Conservation (phyloP, 2,113 vertebrate genomes). For the Gadus chalcogrammus region DNA sequence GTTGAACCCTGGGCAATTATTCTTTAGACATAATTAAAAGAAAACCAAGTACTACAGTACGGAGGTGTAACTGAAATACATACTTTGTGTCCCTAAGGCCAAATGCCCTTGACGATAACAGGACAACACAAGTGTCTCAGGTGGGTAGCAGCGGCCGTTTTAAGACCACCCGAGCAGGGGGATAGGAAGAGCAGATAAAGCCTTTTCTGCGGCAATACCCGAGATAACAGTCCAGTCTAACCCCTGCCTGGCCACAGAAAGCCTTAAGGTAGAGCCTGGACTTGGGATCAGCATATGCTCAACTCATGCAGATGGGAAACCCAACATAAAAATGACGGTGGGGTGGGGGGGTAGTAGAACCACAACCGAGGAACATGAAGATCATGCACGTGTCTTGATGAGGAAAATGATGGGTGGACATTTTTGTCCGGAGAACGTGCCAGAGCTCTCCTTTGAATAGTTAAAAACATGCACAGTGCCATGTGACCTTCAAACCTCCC, state of each 20-base stretch:
- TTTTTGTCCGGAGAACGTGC: slow-evolving; percentile 42
- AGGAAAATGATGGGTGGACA: too few species aligned
- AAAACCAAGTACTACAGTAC: slow-evolving; percentile 21
- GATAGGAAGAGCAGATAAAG: background rate
- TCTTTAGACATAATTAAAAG: too few species aligned
- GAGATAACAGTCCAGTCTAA: slow-evolving; percentile 13
- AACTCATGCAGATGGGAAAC: too few species aligned
- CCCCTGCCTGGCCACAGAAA: background rate
- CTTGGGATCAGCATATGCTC: too few species aligned
- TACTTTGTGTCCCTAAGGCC: too few species aligned
- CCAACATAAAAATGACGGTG: too few species aligned
- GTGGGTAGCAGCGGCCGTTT: slow-evolving; percentile 59
- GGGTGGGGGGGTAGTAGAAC: background rate
- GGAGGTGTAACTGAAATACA: slow-evolving; percentile 18
- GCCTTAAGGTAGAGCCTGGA: too few species aligned
- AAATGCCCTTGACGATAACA: too few species aligned
- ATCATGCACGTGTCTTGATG: too few species aligned
- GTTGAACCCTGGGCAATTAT: too few species aligned
- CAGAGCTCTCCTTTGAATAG: slow-evolving; percentile 7
- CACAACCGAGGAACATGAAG: too few species aligned
- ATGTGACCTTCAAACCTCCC: slow-evolving; percentile 69
- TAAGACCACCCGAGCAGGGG: slow-evolving; percentile 65
- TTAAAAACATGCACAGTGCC: slow-evolving; percentile 48
- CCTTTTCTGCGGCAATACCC: slow-evolving; percentile 21
- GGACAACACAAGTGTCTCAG: slow-evolving; percentile 18